Percentiles rank a stretch among this genome's conserved stretches.
Conservation (phyloP, 2,113 vertebrate species). For the Meles meles region DNA sequence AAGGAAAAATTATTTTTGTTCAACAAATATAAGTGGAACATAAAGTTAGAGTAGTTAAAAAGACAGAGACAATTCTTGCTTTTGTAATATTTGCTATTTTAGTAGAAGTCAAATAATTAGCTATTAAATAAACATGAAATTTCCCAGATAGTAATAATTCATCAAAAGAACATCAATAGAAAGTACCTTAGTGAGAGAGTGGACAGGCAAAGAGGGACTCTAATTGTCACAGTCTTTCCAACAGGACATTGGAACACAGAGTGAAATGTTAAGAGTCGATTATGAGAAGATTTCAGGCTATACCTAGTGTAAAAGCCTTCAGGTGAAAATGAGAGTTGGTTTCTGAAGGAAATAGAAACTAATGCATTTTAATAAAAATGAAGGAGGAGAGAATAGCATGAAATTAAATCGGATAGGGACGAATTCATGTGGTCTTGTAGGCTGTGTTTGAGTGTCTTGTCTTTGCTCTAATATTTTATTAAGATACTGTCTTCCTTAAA, state of each 20-base stretch:
- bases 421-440: background rate
- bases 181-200: background rate
- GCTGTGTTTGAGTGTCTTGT: background rate
- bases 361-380: background rate
- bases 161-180: background rate
- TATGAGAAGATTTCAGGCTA: background rate
- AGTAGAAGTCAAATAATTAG: background rate
- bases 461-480: background rate
- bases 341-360: background rate
- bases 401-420: background rate
- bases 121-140: background rate
- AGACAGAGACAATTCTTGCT: background rate
- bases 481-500: constrained; percentile 27
- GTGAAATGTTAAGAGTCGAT: background rate
- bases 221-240: background rate
- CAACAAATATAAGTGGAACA: background rate
- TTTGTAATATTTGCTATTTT: background rate
- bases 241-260: background rate
- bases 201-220: background rate
- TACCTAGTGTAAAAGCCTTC: background rate
- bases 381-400: background rate
- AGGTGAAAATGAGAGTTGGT: background rate
- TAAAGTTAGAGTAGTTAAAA: background rate
- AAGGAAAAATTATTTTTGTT: background rate
- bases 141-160: background rate